Evolutionary conservation across 1,140 invertebrate genomes (phyloP).

Genomic region (Drosophila chauvacae): DNA sequence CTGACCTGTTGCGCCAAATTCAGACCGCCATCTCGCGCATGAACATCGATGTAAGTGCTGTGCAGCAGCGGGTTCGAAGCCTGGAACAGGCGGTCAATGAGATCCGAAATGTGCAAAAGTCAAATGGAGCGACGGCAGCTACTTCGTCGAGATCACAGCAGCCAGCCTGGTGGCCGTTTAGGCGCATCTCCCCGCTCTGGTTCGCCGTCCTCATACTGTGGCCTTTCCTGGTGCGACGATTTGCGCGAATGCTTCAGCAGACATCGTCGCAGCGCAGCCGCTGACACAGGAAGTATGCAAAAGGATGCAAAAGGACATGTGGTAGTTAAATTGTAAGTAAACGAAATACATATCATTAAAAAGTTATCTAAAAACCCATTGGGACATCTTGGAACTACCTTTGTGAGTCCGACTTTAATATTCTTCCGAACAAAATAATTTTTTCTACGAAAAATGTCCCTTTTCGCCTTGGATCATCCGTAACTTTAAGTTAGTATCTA

Average conservation of each 20-base stretch:
- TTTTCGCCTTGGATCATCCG: background rate
- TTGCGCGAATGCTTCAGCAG: slow-evolving; percentile 56
- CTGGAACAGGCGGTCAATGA: slow-evolving; percentile 81
- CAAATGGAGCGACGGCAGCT: background rate
- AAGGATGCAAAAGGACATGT: slow-evolving; percentile 27
- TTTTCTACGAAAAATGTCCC: background rate
- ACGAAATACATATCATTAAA: too few species aligned
- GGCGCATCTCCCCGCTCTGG: slow-evolving; percentile 86
- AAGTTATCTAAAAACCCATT: background rate
- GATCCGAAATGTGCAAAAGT: slow-evolving; percentile 46
- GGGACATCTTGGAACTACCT: background rate
- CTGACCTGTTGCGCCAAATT: slow-evolving; percentile 81
- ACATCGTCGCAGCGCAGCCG: slow-evolving; percentile 40
- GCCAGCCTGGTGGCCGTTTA: slow-evolving; percentile 86
- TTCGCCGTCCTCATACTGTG: slow-evolving; percentile 86
- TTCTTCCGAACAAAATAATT: background rate
- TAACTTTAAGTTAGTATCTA: background rate
- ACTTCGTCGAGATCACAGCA: slow-evolving; percentile 53
- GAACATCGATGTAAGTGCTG: slow-evolving; percentile 84
- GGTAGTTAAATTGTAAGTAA: slow-evolving; percentile 75
- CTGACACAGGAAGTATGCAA: slow-evolving; percentile 38
- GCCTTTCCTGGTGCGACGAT: slow-evolving; percentile 86
- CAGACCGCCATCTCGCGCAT: slow-evolving; percentile 83
- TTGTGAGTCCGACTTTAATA: background rate
- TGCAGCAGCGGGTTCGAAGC: slow-evolving; percentile 82